Evolutionary conservation across 2,113 vertebrate genomes (phyloP).

Genomic region (Recurvirostra avosetta): DNA sequence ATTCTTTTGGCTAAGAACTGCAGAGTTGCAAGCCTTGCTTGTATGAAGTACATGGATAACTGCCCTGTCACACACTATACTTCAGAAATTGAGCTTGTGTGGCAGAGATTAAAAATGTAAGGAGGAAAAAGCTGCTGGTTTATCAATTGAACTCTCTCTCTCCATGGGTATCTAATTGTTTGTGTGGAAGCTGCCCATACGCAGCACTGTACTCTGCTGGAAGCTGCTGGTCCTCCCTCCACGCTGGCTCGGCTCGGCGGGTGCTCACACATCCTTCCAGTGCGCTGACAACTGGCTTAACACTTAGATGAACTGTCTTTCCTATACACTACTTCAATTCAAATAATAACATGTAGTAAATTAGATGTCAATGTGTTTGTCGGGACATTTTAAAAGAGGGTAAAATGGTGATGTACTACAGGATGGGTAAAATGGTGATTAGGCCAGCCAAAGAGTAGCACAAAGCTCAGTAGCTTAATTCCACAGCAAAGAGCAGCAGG

Average conservation of each 20-base stretch:
- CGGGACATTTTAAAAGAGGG: neutral
- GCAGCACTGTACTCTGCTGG: neutral
- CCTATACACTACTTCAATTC: neutral
- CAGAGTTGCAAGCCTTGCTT: neutral
- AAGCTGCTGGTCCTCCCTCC: neutral
- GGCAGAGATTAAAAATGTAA: neutral
- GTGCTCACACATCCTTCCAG: neutral
- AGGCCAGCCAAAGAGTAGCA: neutral
- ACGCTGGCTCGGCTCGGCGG: neutral
- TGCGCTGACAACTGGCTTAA: neutral
- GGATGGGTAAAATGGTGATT: neutral
- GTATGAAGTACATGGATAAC: neutral
- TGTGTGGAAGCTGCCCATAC: neutral
- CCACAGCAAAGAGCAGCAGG: neutral
- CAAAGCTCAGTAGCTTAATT: neutral
- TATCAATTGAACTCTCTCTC: neutral
- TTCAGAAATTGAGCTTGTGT: neutral
- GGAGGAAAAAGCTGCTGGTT: neutral
- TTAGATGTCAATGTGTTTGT: neutral
- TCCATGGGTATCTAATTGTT: neutral
- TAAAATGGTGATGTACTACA: neutral
- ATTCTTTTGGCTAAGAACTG: neutral
- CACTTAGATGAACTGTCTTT: neutral
- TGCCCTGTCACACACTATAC: fast-evolving
- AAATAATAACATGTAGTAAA: neutral